These are phyloP conservation scores for Eupithecia dodoneata DNA, from an alignment of 2,888 invertebrate genomes.

Conservation along the genomic window DNA sequence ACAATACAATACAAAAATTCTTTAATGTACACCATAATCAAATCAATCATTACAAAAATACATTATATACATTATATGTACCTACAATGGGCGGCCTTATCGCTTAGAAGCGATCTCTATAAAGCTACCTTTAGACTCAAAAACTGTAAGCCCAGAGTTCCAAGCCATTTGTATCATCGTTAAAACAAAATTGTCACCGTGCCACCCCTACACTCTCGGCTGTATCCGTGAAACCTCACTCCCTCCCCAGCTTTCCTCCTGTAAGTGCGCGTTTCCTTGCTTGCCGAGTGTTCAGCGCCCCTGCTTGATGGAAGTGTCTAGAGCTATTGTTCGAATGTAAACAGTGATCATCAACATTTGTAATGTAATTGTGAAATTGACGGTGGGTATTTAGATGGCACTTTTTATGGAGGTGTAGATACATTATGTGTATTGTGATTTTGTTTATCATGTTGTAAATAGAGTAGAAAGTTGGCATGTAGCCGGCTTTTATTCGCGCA, in stretches of 20 bases:
- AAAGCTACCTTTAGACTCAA: neutral
- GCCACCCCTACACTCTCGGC: conserved; percentile 64
- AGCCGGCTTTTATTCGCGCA: conserved; percentile 3
- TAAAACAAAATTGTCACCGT: conserved; percentile 26
- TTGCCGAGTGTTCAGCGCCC: conserved; percentile 12
- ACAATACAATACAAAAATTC: too few relatives aligned
- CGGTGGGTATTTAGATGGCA: neutral
- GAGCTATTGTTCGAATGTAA: conserved; percentile 15
- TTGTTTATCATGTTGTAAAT: neutral
- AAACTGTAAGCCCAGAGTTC: neutral
- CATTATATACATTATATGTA: too few relatives aligned
- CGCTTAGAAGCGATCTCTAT: neutral
- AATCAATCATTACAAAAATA: too few relatives aligned
- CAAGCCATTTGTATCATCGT: conserved; percentile 14
- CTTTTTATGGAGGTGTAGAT: neutral
- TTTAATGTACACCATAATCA: too few relatives aligned
- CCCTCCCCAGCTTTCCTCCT: conserved; percentile 64
- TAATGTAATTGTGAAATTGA: conserved; percentile 23
- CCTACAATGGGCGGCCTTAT: too few relatives aligned
- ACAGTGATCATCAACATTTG: conserved; percentile 21
- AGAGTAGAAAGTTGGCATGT: neutral
- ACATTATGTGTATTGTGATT: neutral
- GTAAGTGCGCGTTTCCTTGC: conserved; percentile 43
- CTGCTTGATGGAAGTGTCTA: conserved; percentile 16
- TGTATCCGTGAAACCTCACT: conserved; percentile 76